Base-by-base conservation (phyloP, 2,888 invertebrate species). In the Eristalis pertinax region DNA sequence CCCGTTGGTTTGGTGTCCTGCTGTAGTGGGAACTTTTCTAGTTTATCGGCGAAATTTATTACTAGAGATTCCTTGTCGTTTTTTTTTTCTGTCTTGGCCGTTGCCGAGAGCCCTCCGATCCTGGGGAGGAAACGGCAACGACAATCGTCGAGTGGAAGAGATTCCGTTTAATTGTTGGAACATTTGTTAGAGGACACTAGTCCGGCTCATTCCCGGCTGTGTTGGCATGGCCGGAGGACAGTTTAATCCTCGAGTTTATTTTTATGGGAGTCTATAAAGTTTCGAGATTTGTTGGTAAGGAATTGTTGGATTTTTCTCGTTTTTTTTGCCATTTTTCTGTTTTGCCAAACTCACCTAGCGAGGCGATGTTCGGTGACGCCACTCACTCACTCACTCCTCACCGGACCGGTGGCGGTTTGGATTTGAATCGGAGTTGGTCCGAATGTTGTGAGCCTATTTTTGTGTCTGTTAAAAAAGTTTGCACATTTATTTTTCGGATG, bases 231-330 rank as follows among this genome's bases (percentile, higher is more conserved):
- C 79, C 64, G 76, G 73, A 80, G 84, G 79, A 84, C 83, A 83
- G 84, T 87, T 80, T 84, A 87, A 87, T 84, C 79, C 87, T 84
- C 73, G 73, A 84, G 87, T 87, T 87, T 87, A 87, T 87, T 87
- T 87, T 87, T 87, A 87, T 87, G 79, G 79, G 68, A 84, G 87
- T 87, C 87, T 84, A 87, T 87, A 87, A 87, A 87, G 87, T 87
- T 87, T 76, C 84, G 73, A 87, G 87, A 87, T 87, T 87, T 87
- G 87, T 87, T 84, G 79, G 79, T 84, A 84, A 87, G 79, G 83
- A 84, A 84, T 83, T 43, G 32, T 24, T 41, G 4, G 11, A 7
- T 60, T 72, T 60, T 70, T 77, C 72, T 70, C 32, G 8, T 62
- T 74, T 65, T 67, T 63, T 68, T 70, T 22, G 8, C 22, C 22